Base-by-base conservation (phyloP, 1,140 invertebrate genomes). In the Palaemon carinicauda region DNA sequence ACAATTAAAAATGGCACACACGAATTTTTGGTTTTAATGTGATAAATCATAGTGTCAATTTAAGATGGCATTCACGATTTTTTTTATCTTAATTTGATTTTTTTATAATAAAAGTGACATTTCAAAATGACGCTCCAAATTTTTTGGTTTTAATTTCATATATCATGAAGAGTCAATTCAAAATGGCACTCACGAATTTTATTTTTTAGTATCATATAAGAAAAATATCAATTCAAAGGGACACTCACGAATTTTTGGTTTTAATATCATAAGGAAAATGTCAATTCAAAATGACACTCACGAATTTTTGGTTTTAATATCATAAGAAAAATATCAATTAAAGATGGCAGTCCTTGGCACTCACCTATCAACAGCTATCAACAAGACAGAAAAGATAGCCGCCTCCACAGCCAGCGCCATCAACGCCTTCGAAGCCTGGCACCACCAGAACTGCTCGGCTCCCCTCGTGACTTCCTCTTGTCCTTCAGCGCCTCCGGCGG, bases 391-490 rank as follows among this genome's bases (percentile, higher is more conserved):
- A 41, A 84, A 84, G 21, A 84, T 84, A 33, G 82, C 82, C 10
- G 82, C 82, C 54, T 84, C 82, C 17, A 84, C 82, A 50, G 82
- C 82, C 74, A 84, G 53, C 9, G 82, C 82, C 82, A 84, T 84
- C 29, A 84, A 74, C 12, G 82, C 82, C 82, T 77, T 77, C 27
- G 82, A 84, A n/a, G 54, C 82, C 24, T 84, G 82, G 41, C 82
- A 84, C 82, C 82, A 84, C 82, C 82, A 84, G 82, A 84, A 84
- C 53, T 84, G 52, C 82, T 84, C 82, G 51, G 50, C 82, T 1
- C 74, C 74, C n/a, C 80, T 33, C 24, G 50, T 74, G 41, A 74
- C 80, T 52, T 82, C 29, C 2, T 71, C 65, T 2, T 31, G 65
- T 3, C 80, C 80, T 19, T 74, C 80, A 82, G 74, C 73, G 41